Conservation (phyloP, 2,797 vertebrate genomes). For the Lepus townsendii region DNA sequence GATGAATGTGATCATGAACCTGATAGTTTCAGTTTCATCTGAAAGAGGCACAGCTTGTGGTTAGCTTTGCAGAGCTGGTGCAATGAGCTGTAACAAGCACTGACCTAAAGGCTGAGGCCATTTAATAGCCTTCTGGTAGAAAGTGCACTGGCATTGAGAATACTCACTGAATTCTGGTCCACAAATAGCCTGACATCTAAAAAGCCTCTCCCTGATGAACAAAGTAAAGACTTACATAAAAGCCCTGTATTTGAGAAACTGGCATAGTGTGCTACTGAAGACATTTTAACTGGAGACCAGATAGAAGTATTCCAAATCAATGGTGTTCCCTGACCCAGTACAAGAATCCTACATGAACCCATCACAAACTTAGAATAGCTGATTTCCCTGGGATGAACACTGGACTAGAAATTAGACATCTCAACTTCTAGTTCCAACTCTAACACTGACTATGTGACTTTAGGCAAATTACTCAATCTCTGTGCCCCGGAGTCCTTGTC, state of each 20-base stretch:
- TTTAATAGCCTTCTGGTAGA: neutral
- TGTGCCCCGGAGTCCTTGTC: neutral
- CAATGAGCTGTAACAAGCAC: neutral
- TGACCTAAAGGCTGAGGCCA: neutral
- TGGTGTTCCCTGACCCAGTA: neutral
- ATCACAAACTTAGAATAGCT: neutral
- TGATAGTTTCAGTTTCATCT: neutral
- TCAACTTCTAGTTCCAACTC: neutral
- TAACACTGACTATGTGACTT: neutral
- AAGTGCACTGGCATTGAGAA: neutral
- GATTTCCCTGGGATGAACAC: conserved; percentile 5
- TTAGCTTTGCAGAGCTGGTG: neutral
- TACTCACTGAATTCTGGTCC: neutral
- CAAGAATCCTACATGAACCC: neutral
- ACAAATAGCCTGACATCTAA: neutral
- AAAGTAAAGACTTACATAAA: conserved; percentile 44
- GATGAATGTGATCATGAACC: neutral
- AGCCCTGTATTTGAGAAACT: conserved; percentile 35
- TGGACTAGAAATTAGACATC: neutral
- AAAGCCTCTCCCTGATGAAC: conserved; percentile 19
- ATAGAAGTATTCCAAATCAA: neutral
- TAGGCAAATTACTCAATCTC: neutral
- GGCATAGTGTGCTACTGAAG: conserved; percentile 18
- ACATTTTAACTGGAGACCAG: conserved; percentile 52
- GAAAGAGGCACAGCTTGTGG: neutral